Evolutionary conservation across 2,888 invertebrate species (phyloP), one percentile per base, ranked within the genome.

Genomic region (Tethea ocularis): DNA sequence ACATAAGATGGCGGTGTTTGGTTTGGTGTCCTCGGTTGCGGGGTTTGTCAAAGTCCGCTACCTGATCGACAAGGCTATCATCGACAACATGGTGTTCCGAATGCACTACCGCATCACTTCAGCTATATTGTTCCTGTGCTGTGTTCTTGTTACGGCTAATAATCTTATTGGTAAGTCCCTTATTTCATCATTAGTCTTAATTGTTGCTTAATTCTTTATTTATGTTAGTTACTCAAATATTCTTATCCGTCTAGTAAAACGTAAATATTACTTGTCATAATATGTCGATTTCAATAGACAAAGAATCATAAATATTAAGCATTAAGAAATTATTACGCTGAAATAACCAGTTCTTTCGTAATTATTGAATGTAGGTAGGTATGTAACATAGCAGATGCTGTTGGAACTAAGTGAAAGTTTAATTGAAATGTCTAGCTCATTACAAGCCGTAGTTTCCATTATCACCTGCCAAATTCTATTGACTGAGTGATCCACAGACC

Each of bases 31-130:
- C 82, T 96, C 97, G 74, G 96, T 98, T 75, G 97, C 97, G 94
- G 97, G 97, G 92, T 97, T 97, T 87, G 95, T 98, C 77, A 97
- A 97, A 94, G 96, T 97, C 86, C 96, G 97, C 87, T 97, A 96
- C 94, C 94, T 97, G 73, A 94, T 97, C 84, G 97, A 97, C 94
- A 97, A 96, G 88, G 97, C 97, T 64, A 94, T 97, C 74, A 97
- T 97, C 79, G 97, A 98, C 93, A 98, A 97, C 88, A 96, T 97
- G 95, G 95, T 97, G 63, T 98, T 98, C 91, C 94, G 97, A 77
- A 96, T 97, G 84, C 97, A 98, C 89, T 98, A 98, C 89, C 94
- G 97, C 86, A 95, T 97, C 86, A 97, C 97, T 51, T 96, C 97
- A 56, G 97, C 97, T 60, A 96, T 97, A 74, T 93, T 98, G 68